phyloP scores from a whole-genome alignment of 2,888 invertebrate genomes.

The Archaeoteleia sp. region DNA sequence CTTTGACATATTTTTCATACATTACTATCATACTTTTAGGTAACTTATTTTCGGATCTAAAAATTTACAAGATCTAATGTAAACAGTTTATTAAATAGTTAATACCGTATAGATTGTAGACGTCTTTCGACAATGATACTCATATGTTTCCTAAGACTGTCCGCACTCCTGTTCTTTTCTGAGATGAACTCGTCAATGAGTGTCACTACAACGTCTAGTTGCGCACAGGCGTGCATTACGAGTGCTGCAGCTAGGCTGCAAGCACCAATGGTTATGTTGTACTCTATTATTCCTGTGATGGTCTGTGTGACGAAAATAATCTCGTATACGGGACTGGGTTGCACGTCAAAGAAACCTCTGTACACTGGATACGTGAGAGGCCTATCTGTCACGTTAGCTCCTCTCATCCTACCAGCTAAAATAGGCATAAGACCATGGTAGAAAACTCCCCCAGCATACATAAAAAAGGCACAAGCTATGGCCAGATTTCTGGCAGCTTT shows the following conservation, averaged over 20 bases:
- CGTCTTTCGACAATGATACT: conserved; percentile 17
- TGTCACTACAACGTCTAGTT: conserved; percentile 61
- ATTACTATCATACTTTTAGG: too few species aligned
- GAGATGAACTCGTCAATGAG: conserved; percentile 50
- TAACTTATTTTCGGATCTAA: too few species aligned
- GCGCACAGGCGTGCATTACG: conserved; percentile 67
- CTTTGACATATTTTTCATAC: too few species aligned
- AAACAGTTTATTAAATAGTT: neutral
- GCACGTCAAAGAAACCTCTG: conserved; percentile 58
- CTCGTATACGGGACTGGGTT: conserved; percentile 62
- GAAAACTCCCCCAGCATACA: conserved; percentile 57
- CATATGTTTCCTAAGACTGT: neutral
- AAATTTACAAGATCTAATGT: too few species aligned
- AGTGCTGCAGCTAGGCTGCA: conserved; percentile 66
- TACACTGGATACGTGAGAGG: conserved; percentile 64
- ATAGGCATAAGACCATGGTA: conserved; percentile 43
- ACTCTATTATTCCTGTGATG: conserved; percentile 62
- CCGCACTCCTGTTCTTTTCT: neutral
- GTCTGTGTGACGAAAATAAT: conserved; percentile 63
- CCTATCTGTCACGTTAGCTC: conserved; percentile 10
- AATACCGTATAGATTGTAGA: conserved; percentile 24
- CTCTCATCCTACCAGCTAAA: conserved; percentile 13
- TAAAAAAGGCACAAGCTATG: conserved; percentile 54
- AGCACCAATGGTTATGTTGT: conserved; percentile 62
- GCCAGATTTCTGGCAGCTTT: conserved; percentile 56